A percentile compares a stretch with the other conserved stretches of the same genome.
Conservation (phyloP, 2,113 vertebrate species). For the Chaetura pelagica region DNA sequence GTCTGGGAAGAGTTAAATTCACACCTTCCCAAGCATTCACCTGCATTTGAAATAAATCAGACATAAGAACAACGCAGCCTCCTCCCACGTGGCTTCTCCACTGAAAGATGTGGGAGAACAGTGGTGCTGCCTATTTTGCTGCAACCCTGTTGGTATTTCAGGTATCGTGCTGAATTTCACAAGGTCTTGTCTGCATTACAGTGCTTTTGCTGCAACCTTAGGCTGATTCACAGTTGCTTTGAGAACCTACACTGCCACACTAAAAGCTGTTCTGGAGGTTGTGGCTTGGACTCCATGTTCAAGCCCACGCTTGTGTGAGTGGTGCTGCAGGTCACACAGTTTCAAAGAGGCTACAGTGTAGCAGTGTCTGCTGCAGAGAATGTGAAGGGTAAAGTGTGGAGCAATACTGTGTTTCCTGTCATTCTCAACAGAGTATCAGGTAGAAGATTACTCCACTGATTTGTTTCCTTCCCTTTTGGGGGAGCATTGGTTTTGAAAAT, state of each 20-base stretch:
- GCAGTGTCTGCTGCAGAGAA: not conserved
- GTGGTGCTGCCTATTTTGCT: not conserved
- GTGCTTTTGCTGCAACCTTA: not conserved
- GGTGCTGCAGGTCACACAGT: not conserved
- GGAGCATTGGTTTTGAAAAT: not conserved
- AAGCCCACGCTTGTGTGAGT: not conserved
- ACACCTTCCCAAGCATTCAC: constrained; percentile 15
- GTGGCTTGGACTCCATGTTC: not conserved
- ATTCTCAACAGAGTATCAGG: not conserved
- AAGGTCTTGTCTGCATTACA: not conserved
- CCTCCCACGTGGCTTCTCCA: constrained; percentile 45
- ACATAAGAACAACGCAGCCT: constrained; percentile 44
- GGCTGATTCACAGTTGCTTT: not conserved
- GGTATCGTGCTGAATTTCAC: not conserved
- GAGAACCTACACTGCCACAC: not conserved
- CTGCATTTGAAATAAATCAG: constrained; percentile 67
- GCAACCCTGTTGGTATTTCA: not conserved
- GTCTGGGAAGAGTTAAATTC: constrained; percentile 26
- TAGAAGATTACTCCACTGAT: not conserved
- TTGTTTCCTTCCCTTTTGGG: not conserved
- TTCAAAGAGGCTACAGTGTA: not conserved
- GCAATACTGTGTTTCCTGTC: not conserved
- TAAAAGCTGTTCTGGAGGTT: not conserved
- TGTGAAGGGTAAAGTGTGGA: not conserved
- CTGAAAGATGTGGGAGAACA: not conserved